Evolutionary conservation across 1,140 invertebrate species (phyloP), one percentile per base, ranked within the genome.

Genomic region (Oppia nitens): DNA sequence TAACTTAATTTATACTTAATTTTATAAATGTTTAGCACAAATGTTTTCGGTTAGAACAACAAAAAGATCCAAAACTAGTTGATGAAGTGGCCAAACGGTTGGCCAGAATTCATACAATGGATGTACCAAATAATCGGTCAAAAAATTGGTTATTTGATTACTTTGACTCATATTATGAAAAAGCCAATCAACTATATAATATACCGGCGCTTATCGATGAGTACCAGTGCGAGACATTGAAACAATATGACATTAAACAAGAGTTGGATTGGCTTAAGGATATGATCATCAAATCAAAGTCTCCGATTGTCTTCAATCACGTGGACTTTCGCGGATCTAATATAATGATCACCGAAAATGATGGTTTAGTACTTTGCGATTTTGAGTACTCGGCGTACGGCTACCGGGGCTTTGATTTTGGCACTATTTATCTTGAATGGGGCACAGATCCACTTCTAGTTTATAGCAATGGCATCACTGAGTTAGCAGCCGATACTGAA

Each of bases 291-390:
- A 11, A 45, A 21, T 9, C 25, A 6, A 54, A 54, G 6, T n/a
- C 26, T 28, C 53, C 53, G 20, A n/a, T 23, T 54, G 6, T 47
- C 11, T 54, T 54, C 25, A 48, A 25, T 28, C 53, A 54, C 27
- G 28, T 48, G 6, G 53, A 54, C 25, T 54, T 54, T 54, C 53
- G 53, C 25, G 53, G 53, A 47, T 47, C 4, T 17, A 54, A 54
- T 26, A 54, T 54, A 9, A n/a, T 54, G 20, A 25, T 54, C 6
- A 26, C n/a, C 20, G 27, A 28, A 25, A 28, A 54, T 25, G n/a
- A 27, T 9, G 28, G 14, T 20, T 48, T 54, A 29, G 17, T 54
- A 9, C 21, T 54, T 6, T 29, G 26, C 21, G 53, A 54, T 45
- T 54, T 54, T 17, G 53, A 54, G 20, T 54, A 28, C 23, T 54